Base-by-base conservation (phyloP, 1,140 invertebrate species). In the Penaeus japonicus region DNA sequence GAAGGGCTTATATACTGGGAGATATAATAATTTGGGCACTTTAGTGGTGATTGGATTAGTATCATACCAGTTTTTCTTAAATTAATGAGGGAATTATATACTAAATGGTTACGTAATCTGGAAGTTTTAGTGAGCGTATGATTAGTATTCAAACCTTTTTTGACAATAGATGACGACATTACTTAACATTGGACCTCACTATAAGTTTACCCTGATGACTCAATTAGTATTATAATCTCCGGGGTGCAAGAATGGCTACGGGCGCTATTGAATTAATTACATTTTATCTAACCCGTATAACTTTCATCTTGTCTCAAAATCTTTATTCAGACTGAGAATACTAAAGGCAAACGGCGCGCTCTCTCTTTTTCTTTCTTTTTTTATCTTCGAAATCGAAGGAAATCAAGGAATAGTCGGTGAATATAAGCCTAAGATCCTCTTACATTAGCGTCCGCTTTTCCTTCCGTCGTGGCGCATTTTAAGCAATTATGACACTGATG, bases 181-280 rank as follows among this genome's bases (percentile, higher is more conserved):
- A 80, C 85, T 87, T 87, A 81, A 53, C 79, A 87, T 87, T 81
- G 81, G 80, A 83, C 81, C 39, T 77, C 27, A 65, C 53, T 70
- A 77, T 84, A 88, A 84, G 24, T 83, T 84, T 35, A n/a, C 47
- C 53, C 20, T 39, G 20, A 88, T 88, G 80, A 57, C 86, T 83
- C 80, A 88, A 88, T 88, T 88, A 84, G 86, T 84, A 84, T 88
- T 88, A 88, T 88, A 88, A 88, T 88, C 80, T 57, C 62, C 39
- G 80, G 57, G 39, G 57, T 35, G 47, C 77, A 54, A 81, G 86
- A 82, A 88, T 83, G 75, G 39, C 80, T 88, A 83, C 80, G 77
- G 86, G 80, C 70, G 86, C 65, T 75, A 75, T 75, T 83, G 86
- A 84, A 84, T 88, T 83, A 88, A 88, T 88, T 88, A 82, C 80